phyloP scores from a whole-genome alignment of 1,140 invertebrate genomes.

The Drosophila pandora region DNA sequence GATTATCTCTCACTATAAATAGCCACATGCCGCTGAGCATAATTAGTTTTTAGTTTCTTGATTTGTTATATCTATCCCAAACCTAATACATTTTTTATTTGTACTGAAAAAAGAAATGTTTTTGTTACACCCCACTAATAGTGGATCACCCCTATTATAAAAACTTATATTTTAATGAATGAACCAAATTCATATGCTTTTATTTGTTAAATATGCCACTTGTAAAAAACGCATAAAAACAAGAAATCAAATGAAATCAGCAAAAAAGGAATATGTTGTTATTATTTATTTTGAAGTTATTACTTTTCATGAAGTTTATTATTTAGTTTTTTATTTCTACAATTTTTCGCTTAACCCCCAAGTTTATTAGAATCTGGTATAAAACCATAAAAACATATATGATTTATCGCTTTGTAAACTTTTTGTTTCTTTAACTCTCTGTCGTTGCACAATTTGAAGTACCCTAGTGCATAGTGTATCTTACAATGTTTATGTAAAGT shows the following conservation, averaged over 20 bases:
- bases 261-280: constrained; percentile 26
- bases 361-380: constrained; percentile 42
- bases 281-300: constrained; percentile 29
- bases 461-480: constrained; percentile 40
- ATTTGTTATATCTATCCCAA: constrained; percentile 51
- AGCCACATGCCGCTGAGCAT: constrained; percentile 13
- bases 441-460: constrained; percentile 53
- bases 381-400: constrained; percentile 20
- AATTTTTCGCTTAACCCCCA: constrained; percentile 10
- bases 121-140: constrained; percentile 42
- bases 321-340: constrained; percentile 28
- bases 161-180: constrained; percentile 39
- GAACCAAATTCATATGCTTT: constrained; percentile 31
- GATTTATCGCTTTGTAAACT: constrained; percentile 45
- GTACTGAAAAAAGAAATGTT: constrained; percentile 72
- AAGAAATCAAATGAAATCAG: constrained; percentile 28
- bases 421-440: constrained; percentile 44
- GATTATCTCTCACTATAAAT: constrained; percentile 49
- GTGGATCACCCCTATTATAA: constrained; percentile 29
- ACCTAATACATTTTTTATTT: constrained; percentile 64
- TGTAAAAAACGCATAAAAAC: constrained; percentile 40
- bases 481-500: constrained; percentile 64
- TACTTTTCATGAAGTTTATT: constrained; percentile 41
- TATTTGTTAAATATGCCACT: constrained; percentile 40
- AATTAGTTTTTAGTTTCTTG: constrained; percentile 49